phyloP scores from a whole-genome alignment of 1,140 invertebrate species.

The Diabrotica undecimpunctata region DNA sequence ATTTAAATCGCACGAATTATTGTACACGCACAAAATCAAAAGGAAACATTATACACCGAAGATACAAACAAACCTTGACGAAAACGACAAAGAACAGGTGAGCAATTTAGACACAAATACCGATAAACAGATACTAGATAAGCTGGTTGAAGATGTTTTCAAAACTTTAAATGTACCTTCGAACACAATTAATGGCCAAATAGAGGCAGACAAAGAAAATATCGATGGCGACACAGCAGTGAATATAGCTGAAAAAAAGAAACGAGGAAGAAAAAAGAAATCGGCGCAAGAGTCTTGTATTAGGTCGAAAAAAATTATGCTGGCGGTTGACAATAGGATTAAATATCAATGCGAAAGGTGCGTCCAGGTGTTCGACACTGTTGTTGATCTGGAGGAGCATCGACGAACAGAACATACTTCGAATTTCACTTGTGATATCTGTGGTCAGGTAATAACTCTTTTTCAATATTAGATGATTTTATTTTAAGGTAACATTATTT shows the following conservation, averaged over 20 bases:
- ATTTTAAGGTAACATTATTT: too few species aligned
- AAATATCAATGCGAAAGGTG: slow-evolving; percentile 46
- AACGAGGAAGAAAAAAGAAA: slow-evolving; percentile 41
- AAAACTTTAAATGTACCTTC: slow-evolving; percentile 34
- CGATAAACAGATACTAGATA: slow-evolving; percentile 36
- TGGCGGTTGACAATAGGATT: slow-evolving; percentile 34
- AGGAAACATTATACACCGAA: slow-evolving; percentile 44
- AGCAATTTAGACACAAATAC: too few species aligned
- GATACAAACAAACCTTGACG: slow-evolving; percentile 17
- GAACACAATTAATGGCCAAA: slow-evolving; percentile 18
- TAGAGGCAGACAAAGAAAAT: slow-evolving; percentile 17
- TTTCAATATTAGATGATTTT: too few species aligned
- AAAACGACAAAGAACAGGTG: slow-evolving; percentile 14
- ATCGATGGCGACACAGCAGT: not conserved
- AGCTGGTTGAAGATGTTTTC: slow-evolving; percentile 43
- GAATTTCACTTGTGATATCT: slow-evolving; percentile 52
- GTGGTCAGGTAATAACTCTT: slow-evolving; percentile 46
- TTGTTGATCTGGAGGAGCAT: slow-evolving; percentile 41
- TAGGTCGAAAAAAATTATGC: slow-evolving; percentile 24
- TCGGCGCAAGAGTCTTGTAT: slow-evolving; percentile 24
- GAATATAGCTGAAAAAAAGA: slow-evolving; percentile 33
- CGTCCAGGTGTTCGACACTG: slow-evolving; percentile 37
- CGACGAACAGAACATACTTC: slow-evolving; percentile 46
- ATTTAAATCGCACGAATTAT: slow-evolving; percentile 46
- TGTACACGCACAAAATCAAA: slow-evolving; percentile 47